These are phyloP conservation scores for Sylvia borin DNA, from an alignment of 2,797 vertebrate species.

Conservation along the genomic window DNA sequence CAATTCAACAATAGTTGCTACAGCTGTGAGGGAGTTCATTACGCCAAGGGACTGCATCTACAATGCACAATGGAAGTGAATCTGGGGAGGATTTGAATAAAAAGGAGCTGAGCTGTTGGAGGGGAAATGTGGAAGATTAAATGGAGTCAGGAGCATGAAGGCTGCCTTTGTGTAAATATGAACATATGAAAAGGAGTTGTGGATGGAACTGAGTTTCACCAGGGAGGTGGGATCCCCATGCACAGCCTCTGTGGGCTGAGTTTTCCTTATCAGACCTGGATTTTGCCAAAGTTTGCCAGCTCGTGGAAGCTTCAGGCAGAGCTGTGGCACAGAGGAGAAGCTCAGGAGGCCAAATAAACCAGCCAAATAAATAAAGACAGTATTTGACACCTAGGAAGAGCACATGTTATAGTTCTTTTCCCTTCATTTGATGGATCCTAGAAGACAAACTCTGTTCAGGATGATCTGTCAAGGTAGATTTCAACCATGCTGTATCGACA, in stretches of 20 bases:
- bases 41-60: not conserved
- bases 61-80: not conserved
- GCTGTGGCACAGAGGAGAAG: not conserved
- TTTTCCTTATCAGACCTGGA: not conserved
- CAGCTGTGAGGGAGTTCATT: constrained; percentile 3
- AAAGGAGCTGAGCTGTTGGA: not conserved
- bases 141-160: not conserved
- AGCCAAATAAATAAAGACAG: not conserved
- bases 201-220: not conserved
- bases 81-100: not conserved
- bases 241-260: not conserved
- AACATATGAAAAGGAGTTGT: not conserved
- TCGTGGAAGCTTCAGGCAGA: not conserved
- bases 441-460: not conserved
- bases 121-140: not conserved
- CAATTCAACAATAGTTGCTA: constrained; percentile 25
- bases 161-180: not conserved
- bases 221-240: not conserved
- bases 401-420: accelerated
- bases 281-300: not conserved
- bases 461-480: not conserved
- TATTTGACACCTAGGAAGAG: not conserved
- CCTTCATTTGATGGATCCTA: not conserved
- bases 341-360: not conserved
- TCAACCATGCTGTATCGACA: not conserved